Conservation (phyloP, 2,888 invertebrate species). For the Napeogenes inachia region DNA sequence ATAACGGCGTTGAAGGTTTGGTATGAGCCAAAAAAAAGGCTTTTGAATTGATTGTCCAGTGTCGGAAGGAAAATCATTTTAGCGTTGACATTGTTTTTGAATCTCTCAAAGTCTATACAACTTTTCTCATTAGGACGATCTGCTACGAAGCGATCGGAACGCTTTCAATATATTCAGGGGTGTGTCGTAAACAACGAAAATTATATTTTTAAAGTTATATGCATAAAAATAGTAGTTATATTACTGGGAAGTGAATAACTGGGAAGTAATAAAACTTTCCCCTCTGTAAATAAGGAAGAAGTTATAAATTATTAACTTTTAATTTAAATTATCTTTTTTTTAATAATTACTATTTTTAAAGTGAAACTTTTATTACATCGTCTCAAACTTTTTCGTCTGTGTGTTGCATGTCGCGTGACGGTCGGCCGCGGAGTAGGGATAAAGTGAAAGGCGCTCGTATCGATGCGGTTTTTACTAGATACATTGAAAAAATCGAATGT, state of each 20-base stretch:
- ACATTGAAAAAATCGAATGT: too few relatives aligned
- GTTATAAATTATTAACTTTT: too few relatives aligned
- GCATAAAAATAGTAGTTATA: constrained; percentile 8
- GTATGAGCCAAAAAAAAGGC: constrained; percentile 49
- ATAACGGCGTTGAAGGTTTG: constrained; percentile 43
- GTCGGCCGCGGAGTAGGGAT: too few relatives aligned
- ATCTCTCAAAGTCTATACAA: constrained; percentile 59
- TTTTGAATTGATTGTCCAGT: constrained; percentile 71
- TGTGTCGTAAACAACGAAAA: constrained; percentile 32
- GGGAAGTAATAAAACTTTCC: background rate
- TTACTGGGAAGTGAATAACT: background rate
- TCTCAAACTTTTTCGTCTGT: too few relatives aligned
- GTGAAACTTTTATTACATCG: too few relatives aligned
- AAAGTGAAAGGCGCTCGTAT: too few relatives aligned
- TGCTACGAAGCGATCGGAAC: constrained; percentile 52
- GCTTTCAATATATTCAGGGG: constrained; percentile 45
- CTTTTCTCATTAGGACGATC: constrained; percentile 65
- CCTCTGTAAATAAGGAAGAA: too few relatives aligned
- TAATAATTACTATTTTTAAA: too few relatives aligned
- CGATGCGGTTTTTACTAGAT: too few relatives aligned
- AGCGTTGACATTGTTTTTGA: constrained; percentile 64
- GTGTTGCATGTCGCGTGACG: too few relatives aligned
- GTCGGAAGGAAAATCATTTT: constrained; percentile 64
- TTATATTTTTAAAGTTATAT: constrained; percentile 31
- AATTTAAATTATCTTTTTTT: too few relatives aligned